These are phyloP conservation scores for Coendou prehensilis DNA, from an alignment of 2,797 vertebrate species.

Conservation along the genomic window DNA sequence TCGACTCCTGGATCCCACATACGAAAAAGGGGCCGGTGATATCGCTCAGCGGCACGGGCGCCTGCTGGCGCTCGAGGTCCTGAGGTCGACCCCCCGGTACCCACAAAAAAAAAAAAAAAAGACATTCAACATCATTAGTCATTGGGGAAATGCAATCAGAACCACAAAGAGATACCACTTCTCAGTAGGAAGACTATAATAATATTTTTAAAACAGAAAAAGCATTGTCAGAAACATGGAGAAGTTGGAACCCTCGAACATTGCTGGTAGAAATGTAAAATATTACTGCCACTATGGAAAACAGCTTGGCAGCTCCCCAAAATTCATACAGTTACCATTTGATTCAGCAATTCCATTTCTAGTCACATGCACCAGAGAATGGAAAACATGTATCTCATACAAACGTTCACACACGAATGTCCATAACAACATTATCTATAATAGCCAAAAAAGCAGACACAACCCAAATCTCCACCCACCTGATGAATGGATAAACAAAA, in stretches of 20 bases:
- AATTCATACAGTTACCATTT: background rate
- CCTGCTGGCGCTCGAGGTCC: too few species aligned
- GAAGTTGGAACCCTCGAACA: background rate
- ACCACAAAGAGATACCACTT: background rate
- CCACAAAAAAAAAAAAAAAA: background rate
- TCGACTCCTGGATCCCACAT: too few species aligned
- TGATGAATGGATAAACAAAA: background rate
- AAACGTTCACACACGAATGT: background rate
- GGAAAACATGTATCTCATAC: slow-evolving; percentile 17
- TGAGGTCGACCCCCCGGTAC: too few species aligned
- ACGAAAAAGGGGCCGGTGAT: too few species aligned
- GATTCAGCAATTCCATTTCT: background rate
- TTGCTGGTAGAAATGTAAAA: slow-evolving; percentile 26
- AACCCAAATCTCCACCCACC: background rate
- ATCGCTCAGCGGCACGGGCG: too few species aligned
- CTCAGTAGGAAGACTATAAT: background rate
- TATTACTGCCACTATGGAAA: background rate
- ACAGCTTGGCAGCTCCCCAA: background rate
- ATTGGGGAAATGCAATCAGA: background rate
- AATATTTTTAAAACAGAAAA: background rate
- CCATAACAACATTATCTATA: background rate
- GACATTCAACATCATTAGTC: background rate
- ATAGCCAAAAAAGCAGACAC: background rate
- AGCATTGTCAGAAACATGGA: background rate
- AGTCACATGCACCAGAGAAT: background rate